Conservation (phyloP, 1,140 invertebrate genomes). For the Batillaria attramentaria region DNA sequence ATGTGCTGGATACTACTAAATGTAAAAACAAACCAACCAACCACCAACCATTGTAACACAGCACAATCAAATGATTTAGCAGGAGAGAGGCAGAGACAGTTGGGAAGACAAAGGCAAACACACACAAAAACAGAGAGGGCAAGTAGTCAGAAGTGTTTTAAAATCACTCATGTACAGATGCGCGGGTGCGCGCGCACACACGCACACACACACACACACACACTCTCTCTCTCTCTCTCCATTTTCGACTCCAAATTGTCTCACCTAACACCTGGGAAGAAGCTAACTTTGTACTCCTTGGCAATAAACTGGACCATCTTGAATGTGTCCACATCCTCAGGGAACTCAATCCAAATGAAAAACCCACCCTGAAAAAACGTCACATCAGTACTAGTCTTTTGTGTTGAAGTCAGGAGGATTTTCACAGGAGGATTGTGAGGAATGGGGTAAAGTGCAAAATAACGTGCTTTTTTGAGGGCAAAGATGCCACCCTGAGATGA, state of each 20-base stretch:
- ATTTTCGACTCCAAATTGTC: neutral
- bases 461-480: too few relatives aligned
- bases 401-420: neutral
- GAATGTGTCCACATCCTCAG: slow-evolving; percentile 62
- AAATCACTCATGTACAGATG: neutral
- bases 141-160: neutral
- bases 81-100: neutral
- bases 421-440: too few relatives aligned
- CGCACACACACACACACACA: too few relatives aligned
- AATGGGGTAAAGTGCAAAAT: neutral
- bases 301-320: slow-evolving; percentile 70
- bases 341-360: slow-evolving; percentile 77
- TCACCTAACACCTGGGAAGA: slow-evolving; percentile 71
- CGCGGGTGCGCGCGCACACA: too few relatives aligned
- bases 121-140: neutral
- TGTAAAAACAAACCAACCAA: neutral
- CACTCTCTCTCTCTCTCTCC: too few relatives aligned
- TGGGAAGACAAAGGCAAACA: neutral
- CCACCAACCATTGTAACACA: neutral
- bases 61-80: neutral
- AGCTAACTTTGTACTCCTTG: slow-evolving; percentile 70
- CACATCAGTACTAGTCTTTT: neutral
- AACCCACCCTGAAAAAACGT: slow-evolving; percentile 74
- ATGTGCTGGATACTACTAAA: too few relatives aligned
- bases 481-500: neutral